These are phyloP conservation scores for Silvanus unidentatus DNA, from an alignment of 2,888 invertebrate genomes.

Conservation along the genomic window DNA sequence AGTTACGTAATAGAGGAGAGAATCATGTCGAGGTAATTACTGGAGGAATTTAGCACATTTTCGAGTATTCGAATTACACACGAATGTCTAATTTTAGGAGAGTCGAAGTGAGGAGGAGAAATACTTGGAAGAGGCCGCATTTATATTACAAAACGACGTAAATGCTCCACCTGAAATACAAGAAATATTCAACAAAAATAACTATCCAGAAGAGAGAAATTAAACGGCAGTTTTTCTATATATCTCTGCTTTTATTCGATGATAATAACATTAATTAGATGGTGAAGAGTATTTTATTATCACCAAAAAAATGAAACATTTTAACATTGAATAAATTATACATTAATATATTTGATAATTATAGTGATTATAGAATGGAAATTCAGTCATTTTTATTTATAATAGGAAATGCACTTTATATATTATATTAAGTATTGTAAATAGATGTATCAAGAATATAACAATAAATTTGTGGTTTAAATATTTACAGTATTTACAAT, in stretches of 20 bases:
- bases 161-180: constrained; percentile 31
- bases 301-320: too few species aligned
- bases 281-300: too few species aligned
- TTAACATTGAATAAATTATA: too few species aligned
- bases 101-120: constrained; percentile 11
- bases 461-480: constrained; percentile 4
- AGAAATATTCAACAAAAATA: constrained; percentile 1
- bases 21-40: not conserved
- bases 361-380: not conserved
- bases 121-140: constrained; percentile 31
- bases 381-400: not conserved
- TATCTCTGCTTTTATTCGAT: too few species aligned
- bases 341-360: too few species aligned
- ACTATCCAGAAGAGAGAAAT: not conserved
- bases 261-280: too few species aligned
- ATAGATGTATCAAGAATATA: constrained; percentile 19
- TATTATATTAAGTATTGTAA: constrained; percentile 14
- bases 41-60: too few species aligned
- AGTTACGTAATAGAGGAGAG: constrained; percentile 13
- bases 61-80: too few species aligned
- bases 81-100: not conserved
- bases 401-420: constrained; percentile 12
- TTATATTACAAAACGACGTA: constrained; percentile 37
- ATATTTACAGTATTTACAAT: constrained; percentile 4
- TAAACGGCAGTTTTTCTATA: too few species aligned